Base-by-base conservation (phyloP, 92 coral and sea anemone species). In the Siderastrea radians region DNA sequence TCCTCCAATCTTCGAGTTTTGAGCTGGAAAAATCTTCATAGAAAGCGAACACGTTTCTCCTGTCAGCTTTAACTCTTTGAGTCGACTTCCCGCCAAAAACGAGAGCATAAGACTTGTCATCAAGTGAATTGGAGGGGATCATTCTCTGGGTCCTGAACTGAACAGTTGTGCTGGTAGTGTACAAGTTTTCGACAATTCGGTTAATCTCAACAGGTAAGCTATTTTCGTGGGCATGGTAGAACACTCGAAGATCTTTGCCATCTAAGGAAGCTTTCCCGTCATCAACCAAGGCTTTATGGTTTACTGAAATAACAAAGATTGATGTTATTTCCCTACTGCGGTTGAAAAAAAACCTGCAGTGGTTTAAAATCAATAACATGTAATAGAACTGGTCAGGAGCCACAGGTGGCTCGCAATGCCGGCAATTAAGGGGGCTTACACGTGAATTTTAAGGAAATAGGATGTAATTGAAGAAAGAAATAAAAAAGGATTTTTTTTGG, bases 1-100 rank as follows among this genome's bases (percentile, higher is more conserved):
- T 49, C 15, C 71, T 88, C 82, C 66, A 61, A 15, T 61, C 7
- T 19, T n/a, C 38, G 66, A 90, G 76, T 61, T 84, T 61, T 12
- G 77, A 52, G 48, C 72, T 73, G 12, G 91, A 74, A 68, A 93
- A 93, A 57, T 90, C 91, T 14, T 93, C 94, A 49, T 85, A 90
- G 68, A 93, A 93, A 45, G 81, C 52, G 81, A 72, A 93, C 17
- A 92, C 93, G 52, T 83, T 78, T 55, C 72, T 86, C 12, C 92
- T 91, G 67, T 91, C 77, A 17, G 67, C 72, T 76, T 81, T 93
- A 26, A 91, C 92, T 17, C 59, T 77, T 3, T 82, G 87, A 70
- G 86, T 81, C 62, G 90, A 68, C 65, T 90, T 87, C 43, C 91
- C 86, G 12, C 96, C 96, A 79, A 87, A 91, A 26, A 88, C 89